phyloP scores from a whole-genome alignment of 2,113 vertebrate species.

The Cyprinus carpio region DNA sequence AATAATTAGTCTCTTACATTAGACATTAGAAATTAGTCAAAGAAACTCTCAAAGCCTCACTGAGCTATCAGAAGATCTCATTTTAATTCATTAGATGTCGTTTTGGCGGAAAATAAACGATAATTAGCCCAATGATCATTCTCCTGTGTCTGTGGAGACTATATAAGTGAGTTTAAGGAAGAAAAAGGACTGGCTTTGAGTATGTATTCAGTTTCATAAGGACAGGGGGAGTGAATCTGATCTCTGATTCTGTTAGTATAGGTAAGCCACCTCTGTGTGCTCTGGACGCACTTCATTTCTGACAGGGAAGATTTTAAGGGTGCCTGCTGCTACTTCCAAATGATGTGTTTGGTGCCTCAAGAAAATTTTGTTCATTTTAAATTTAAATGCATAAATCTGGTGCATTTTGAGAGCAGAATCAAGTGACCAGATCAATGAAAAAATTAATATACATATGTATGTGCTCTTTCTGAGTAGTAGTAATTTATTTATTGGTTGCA shows the following conservation, averaged over 20 bases:
- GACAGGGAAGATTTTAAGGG: slow-evolving; percentile 28
- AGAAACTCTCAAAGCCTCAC: slow-evolving; percentile 11
- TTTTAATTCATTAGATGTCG: slow-evolving; percentile 28
- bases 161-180: neutral
- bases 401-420: too few species aligned
- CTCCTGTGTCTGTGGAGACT: neutral
- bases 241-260: slow-evolving; percentile 12
- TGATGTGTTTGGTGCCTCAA: neutral
- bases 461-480: too few species aligned
- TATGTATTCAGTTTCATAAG: neutral
- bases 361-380: too few species aligned
- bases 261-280: neutral
- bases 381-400: too few species aligned
- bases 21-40: slow-evolving; percentile 26
- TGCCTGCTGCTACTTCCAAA: slow-evolving; percentile 17
- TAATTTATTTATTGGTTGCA: too few species aligned
- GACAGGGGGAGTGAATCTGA: slow-evolving; percentile 26
- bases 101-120: slow-evolving; percentile 29
- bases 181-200: neutral
- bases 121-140: slow-evolving; percentile 19
- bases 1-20: slow-evolving; percentile 31
- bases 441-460: too few species aligned
- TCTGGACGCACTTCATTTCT: slow-evolving; percentile 5
- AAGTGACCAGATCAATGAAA: too few species aligned
- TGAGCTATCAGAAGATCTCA: slow-evolving; percentile 15